Conservation (phyloP, 1,140 invertebrate species). For the Drosophila tani region DNA sequence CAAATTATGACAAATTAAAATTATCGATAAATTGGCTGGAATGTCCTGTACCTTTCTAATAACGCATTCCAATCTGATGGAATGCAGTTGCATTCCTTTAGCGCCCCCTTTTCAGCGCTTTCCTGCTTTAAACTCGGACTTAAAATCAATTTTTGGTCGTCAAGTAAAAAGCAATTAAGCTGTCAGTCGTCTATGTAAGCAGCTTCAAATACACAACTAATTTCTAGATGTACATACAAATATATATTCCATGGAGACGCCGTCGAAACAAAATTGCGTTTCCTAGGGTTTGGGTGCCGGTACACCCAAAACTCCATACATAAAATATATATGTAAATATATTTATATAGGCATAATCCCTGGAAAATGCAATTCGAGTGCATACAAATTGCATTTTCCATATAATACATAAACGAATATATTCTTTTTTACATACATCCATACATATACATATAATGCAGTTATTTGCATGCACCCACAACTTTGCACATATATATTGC, state of each 20-base stretch:
- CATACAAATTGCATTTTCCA: constrained; percentile 50
- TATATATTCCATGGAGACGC: constrained; percentile 36
- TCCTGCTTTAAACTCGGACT: constrained; percentile 9
- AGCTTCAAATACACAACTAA: constrained; percentile 44
- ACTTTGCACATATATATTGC: constrained; percentile 29
- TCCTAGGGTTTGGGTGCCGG: constrained; percentile 10
- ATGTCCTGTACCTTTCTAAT: not conserved
- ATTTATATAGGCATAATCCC: constrained; percentile 47
- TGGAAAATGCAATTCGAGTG: constrained; percentile 41
- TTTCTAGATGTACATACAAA: constrained; percentile 18
- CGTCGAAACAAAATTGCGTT: constrained; percentile 39
- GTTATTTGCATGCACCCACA: constrained; percentile 35
- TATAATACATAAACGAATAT: constrained; percentile 38
- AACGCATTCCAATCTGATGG: constrained; percentile 2
- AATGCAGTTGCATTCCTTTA: constrained; percentile 10
- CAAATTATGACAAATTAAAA: not conserved
- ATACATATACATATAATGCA: constrained; percentile 29
- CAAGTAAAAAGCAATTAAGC: constrained; percentile 52
- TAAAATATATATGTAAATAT: constrained; percentile 16
- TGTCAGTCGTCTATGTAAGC: constrained; percentile 39
- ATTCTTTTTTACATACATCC: constrained; percentile 32
- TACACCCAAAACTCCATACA: constrained; percentile 5
- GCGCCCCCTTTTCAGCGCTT: constrained; percentile 1
- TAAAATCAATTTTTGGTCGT: constrained; percentile 45
- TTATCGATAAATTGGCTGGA: not conserved